Percentiles rank a stretch among this genome's conserved stretches.
phyloP scores from a whole-genome alignment of 1,140 invertebrate species.

The Dufourea novaeangliae region DNA sequence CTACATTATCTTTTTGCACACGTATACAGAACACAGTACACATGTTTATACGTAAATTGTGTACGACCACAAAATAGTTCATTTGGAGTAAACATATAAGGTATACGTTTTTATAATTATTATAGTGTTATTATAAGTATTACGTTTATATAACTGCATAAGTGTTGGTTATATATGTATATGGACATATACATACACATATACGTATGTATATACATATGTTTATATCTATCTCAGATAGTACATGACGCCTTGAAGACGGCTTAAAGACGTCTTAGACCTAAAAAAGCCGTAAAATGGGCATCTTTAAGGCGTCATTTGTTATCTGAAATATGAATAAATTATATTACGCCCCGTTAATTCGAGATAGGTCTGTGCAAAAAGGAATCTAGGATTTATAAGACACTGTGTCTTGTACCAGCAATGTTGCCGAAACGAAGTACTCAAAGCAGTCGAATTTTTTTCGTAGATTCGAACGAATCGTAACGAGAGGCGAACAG shows the following conservation, averaged over 20 bases:
- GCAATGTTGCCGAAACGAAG: slow-evolving; percentile 20
- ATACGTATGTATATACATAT: background rate
- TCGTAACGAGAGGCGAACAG: background rate
- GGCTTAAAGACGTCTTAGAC: too few relatives aligned
- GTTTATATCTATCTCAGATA: background rate
- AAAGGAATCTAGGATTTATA: background rate
- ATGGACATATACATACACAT: background rate
- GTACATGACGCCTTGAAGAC: too few relatives aligned
- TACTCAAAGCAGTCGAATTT: background rate
- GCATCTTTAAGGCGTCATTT: too few relatives aligned
- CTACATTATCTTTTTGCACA: background rate
- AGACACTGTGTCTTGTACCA: slow-evolving; percentile 11
- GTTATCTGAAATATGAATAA: too few relatives aligned
- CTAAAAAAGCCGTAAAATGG: too few relatives aligned
- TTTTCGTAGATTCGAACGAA: slow-evolving; percentile 8
- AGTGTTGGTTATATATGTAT: slow-evolving; percentile 10
- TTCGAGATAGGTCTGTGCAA: slow-evolving; percentile 23
- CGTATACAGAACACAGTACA: background rate
- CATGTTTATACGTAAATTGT: background rate
- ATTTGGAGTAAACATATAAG: background rate
- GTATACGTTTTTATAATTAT: background rate
- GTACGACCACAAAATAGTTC: background rate
- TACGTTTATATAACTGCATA: too few relatives aligned
- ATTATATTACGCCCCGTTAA: slow-evolving; percentile 3
- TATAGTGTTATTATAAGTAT: too few relatives aligned